phyloP scores from a whole-genome alignment of 2,888 invertebrate species.

The Argyresthia albistria region DNA sequence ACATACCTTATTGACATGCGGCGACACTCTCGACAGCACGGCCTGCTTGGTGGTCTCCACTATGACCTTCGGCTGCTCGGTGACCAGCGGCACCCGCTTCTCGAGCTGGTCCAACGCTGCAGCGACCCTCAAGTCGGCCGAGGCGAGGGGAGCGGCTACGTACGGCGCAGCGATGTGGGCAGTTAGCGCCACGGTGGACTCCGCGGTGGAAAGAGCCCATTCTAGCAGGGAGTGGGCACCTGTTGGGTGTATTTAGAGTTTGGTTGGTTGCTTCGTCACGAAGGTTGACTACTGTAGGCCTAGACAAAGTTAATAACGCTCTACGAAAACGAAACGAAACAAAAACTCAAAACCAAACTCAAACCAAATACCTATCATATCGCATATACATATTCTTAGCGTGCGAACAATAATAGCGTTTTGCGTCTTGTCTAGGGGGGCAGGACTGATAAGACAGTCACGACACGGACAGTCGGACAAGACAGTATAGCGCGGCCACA shows the following conservation, averaged over 20 bases:
- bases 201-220: conserved; percentile 79
- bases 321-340: too few species aligned
- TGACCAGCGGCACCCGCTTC: conserved; percentile 76
- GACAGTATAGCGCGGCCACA: too few species aligned
- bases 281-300: too few species aligned
- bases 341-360: too few species aligned
- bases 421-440: too few species aligned
- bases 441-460: too few species aligned
- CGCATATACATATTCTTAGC: too few species aligned
- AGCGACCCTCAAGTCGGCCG: conserved; percentile 77
- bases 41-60: conserved; percentile 72
- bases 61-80: conserved; percentile 75
- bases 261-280: not conserved
- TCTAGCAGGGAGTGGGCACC: conserved; percentile 76
- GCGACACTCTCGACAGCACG: conserved; percentile 69
- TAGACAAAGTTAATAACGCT: too few species aligned
- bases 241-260: conserved; percentile 17
- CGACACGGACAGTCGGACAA: too few species aligned
- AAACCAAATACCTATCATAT: too few species aligned
- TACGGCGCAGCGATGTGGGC: conserved; percentile 76
- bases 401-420: too few species aligned
- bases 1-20: conserved; percentile 40
- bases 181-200: conserved; percentile 75
- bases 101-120: conserved; percentile 77
- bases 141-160: conserved; percentile 58